phyloP scores from a whole-genome alignment of 1,140 invertebrate genomes.

The Diprion similis region DNA sequence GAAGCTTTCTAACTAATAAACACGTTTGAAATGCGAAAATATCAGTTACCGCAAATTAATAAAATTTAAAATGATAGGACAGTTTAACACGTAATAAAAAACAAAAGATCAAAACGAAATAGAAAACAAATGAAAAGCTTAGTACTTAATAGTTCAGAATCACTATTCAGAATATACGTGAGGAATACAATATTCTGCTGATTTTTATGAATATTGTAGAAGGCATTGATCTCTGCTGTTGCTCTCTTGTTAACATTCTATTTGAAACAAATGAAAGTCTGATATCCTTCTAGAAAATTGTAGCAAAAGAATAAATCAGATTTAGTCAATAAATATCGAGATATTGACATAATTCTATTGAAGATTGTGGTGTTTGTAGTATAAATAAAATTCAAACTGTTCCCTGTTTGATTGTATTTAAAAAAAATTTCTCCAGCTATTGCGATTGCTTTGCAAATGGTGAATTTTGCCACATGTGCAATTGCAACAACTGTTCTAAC shows the following conservation, averaged over 20 bases:
- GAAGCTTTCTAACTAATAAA: too few species aligned
- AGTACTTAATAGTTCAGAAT: too few species aligned
- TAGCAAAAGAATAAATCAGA: constrained; percentile 15
- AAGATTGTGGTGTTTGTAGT: background rate
- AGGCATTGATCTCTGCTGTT: constrained; percentile 29
- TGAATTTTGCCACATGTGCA: constrained; percentile 98
- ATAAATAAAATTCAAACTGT: background rate
- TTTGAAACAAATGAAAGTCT: constrained; percentile 36
- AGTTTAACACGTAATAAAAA: too few species aligned
- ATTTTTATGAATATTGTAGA: constrained; percentile 15
- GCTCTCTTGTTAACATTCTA: constrained; percentile 39
- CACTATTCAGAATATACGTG: too few species aligned
- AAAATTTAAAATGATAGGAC: too few species aligned
- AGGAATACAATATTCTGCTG: too few species aligned
- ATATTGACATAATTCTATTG: background rate
- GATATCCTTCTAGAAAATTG: constrained; percentile 23
- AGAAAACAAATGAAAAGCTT: too few species aligned
- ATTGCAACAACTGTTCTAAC: constrained; percentile 98
- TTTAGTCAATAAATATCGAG: constrained; percentile 13
- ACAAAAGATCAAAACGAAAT: too few species aligned
- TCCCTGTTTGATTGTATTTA: background rate
- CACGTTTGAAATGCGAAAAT: too few species aligned
- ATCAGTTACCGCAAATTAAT: too few species aligned
- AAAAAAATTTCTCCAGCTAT: constrained; percentile 68
- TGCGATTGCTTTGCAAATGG: constrained; percentile 99